phyloP scores from a whole-genome alignment of 2,113 vertebrate species.

The Xiphophorus maculatus region DNA sequence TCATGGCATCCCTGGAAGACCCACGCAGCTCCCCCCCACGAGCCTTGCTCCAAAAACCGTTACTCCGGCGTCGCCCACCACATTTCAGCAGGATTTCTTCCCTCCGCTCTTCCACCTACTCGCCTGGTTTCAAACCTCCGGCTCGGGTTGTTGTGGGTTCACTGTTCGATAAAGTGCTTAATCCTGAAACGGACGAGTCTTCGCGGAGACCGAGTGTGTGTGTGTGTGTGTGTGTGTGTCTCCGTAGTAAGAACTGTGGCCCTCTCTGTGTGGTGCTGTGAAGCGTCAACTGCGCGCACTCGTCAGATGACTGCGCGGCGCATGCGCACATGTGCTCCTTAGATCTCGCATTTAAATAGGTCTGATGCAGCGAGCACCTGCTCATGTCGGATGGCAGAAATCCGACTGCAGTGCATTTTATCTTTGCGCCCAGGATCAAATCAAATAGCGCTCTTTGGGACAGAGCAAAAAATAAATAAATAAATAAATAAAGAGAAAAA shows the following conservation, averaged over 20 bases:
- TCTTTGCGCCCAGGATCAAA: not conserved
- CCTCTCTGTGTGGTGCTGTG: conserved; percentile 35
- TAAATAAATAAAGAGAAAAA: too few relatives aligned
- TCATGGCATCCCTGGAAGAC: conserved; percentile 70
- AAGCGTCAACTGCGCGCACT: conserved; percentile 38
- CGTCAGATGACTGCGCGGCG: conserved; percentile 63
- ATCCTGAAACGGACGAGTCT: conserved; percentile 17
- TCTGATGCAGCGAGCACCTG: not conserved
- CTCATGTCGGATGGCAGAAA: not conserved
- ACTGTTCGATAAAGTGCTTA: not conserved
- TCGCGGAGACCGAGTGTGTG: conserved; percentile 18
- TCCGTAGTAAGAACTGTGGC: conserved; percentile 39
- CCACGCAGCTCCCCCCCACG: conserved; percentile 53
- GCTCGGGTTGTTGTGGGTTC: not conserved
- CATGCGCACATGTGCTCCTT: conserved; percentile 54
- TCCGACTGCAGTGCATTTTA: not conserved
- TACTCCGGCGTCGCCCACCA: conserved; percentile 37
- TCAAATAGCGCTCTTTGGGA: too few relatives aligned
- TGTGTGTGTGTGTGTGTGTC: not conserved
- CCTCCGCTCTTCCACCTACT: not conserved
- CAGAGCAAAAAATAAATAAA: too few relatives aligned
- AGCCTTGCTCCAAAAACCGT: conserved; percentile 9
- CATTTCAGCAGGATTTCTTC: conserved; percentile 40
- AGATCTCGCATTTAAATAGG: not conserved
- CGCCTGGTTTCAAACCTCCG: not conserved